Base-by-base conservation (phyloP, 2,888 invertebrate genomes). In the Stenolophus ochropezus region DNA sequence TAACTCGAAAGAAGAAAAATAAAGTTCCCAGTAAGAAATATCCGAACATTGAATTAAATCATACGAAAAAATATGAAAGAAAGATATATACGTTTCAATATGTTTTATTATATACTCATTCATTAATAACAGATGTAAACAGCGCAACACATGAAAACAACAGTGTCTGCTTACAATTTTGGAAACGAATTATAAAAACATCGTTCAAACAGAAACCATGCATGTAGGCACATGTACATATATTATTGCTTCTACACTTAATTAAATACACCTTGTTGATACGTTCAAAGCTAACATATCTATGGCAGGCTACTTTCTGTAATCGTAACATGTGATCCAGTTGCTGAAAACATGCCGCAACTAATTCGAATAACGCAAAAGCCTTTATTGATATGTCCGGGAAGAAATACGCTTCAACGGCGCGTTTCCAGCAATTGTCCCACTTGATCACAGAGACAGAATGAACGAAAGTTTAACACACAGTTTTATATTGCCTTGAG, bases 191-290 rank as follows among this genome's bases (percentile, higher is more conserved):
- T 86, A 86, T 86, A 87, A 85, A 86, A 86, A 85, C 86, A 85
- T 84, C 85, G 84, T 85, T 85, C 84, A 86, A 86, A 85, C 83
- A 84, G 83, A 86, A 85, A 86, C 84, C 84, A 85, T 85, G 85
- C 85, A 85, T 84, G 84, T 85, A 85, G 86, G 87, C 86, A 87
- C 87, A 86, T 86, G 86, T 87, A 87, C 85, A 87, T 86, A 86
- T 86, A 86, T 87, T 87, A 87, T 87, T 87, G 87, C 87, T 87
- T 86, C 83, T 84, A 83, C 82, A 74, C 71, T 80, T 80, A 73
- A 81, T 81, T 56, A 81, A 73, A 74, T 81, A 81, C 74, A 81
- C 74, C 81, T 74, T 65, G 71, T 56, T 80, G 81, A 81, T 61
- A 81, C 81, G 81, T 81, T 61, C 49, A 81, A 81, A 83, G 83